Conservation (phyloP, 2,797 vertebrate genomes). For the Diplodus puntazzo region DNA sequence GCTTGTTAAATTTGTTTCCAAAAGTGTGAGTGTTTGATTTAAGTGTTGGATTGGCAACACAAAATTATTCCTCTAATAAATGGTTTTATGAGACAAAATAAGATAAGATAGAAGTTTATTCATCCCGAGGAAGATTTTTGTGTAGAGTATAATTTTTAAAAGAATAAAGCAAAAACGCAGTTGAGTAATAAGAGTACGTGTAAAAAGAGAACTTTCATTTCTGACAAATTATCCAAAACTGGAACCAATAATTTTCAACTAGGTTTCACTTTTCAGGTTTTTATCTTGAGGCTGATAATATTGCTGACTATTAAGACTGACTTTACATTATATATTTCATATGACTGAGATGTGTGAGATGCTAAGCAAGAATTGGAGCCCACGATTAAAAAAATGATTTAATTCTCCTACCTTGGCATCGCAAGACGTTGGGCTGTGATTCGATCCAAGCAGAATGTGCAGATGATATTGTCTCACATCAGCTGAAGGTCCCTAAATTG, state of each 20-base stretch:
- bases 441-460: too few species aligned
- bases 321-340: background rate
- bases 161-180: too few species aligned
- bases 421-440: too few species aligned
- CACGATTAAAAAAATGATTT: background rate
- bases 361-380: background rate
- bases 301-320: background rate
- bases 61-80: background rate
- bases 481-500: too few species aligned
- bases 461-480: too few species aligned
- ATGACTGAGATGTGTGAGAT: background rate
- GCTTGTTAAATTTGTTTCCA: background rate
- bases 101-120: too few species aligned
- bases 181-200: too few species aligned
- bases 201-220: background rate
- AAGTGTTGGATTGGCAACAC: background rate
- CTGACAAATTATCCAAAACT: background rate
- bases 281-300: background rate
- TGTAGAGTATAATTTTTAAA: too few species aligned
- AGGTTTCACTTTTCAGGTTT: background rate
- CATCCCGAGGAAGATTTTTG: too few species aligned
- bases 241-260: background rate
- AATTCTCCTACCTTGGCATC: background rate
- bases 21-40: background rate
- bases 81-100: background rate